Conservation (phyloP, 2,113 vertebrate genomes). For the Aramus guarauna region DNA sequence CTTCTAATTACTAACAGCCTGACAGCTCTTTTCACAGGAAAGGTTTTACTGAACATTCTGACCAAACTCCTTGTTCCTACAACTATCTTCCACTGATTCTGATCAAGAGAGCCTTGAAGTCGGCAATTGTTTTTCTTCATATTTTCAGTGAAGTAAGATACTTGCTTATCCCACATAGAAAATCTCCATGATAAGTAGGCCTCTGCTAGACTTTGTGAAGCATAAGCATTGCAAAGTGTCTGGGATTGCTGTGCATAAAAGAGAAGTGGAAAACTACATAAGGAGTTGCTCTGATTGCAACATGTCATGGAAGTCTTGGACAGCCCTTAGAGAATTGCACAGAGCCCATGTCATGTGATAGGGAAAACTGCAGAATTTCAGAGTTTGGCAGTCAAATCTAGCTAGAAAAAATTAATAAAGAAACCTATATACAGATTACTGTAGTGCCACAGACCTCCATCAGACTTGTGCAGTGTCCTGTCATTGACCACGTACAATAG, state of each 20-base stretch:
- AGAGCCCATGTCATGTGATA: not conserved
- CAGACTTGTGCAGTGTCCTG: not conserved
- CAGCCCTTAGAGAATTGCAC: not conserved
- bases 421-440: not conserved
- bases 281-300: not conserved
- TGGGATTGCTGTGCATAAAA: not conserved
- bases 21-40: not conserved
- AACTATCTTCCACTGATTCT: not conserved
- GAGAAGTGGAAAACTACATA: not conserved
- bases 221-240: not conserved
- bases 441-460: not conserved
- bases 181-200: not conserved
- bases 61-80: not conserved
- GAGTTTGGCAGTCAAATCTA: not conserved
- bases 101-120: not conserved
- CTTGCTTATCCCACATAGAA: not conserved
- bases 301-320: not conserved
- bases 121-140: not conserved
- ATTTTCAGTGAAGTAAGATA: not conserved
- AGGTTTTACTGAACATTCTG: not conserved
- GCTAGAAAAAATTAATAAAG: not conserved
- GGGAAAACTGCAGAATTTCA: not conserved
- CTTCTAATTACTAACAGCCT: not conserved
- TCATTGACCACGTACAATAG: accelerated
- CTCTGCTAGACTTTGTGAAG: not conserved